phyloP scores from a whole-genome alignment of 2,113 vertebrate genomes.

The Acrocephalus arundinaceus region DNA sequence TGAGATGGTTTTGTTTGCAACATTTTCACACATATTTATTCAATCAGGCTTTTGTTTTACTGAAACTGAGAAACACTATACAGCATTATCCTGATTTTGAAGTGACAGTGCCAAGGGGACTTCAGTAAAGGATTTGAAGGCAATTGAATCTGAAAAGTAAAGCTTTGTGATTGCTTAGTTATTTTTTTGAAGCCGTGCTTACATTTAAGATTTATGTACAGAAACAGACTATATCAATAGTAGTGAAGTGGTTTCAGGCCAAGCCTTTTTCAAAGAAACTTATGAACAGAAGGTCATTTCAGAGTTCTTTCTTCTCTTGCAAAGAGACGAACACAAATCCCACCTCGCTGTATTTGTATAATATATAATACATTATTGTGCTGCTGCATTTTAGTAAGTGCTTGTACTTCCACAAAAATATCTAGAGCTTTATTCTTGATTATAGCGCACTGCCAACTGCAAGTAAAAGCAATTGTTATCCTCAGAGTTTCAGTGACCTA shows the following conservation, averaged over 20 bases:
- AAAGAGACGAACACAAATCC: slow-evolving; percentile 48
- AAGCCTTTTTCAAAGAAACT: slow-evolving; percentile 51
- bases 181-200: slow-evolving; percentile 67
- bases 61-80: slow-evolving; percentile 64
- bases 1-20: slow-evolving; percentile 72
- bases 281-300: slow-evolving; percentile 47
- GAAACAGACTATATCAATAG: slow-evolving; percentile 52
- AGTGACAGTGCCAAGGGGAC: slow-evolving; percentile 74
- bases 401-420: slow-evolving; percentile 20
- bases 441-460: neutral
- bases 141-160: slow-evolving; percentile 72
- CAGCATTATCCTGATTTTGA: slow-evolving; percentile 72
- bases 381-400: slow-evolving; percentile 6
- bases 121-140: slow-evolving; percentile 67
- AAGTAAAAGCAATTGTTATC: neutral
- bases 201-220: slow-evolving; percentile 62
- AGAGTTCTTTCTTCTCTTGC: slow-evolving; percentile 13
- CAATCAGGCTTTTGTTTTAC: slow-evolving; percentile 79
- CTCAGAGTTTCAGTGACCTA: slow-evolving; percentile 12
- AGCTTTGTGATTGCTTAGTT: slow-evolving; percentile 75
- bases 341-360: slow-evolving; percentile 35
- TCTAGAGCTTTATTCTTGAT: slow-evolving; percentile 27
- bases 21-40: slow-evolving; percentile 81
- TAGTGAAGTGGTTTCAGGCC: slow-evolving; percentile 37
- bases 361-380: slow-evolving; percentile 37